These are phyloP conservation scores for Artibeus jamaicensis DNA, from an alignment of 2,797 vertebrate species.

Conservation along the genomic window DNA sequence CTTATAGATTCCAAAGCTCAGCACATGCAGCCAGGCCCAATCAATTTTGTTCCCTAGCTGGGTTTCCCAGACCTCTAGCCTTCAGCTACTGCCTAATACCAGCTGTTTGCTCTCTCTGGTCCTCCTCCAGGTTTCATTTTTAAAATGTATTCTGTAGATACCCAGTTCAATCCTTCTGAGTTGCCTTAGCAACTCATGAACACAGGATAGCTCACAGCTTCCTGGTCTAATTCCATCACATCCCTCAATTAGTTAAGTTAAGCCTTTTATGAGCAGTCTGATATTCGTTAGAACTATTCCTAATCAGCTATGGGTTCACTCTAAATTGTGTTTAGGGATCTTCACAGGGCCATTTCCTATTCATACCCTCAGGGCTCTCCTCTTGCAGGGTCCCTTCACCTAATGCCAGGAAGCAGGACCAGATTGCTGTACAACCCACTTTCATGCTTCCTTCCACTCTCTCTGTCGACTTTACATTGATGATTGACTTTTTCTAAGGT, in stretches of 20 bases:
- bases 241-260: constrained; percentile 32
- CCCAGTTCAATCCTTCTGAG: constrained; percentile 38
- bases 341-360: neutral
- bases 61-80: neutral
- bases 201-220: constrained; percentile 36
- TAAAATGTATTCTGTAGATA: constrained; percentile 37
- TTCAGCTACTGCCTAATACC: constrained; percentile 38
- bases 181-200: constrained; percentile 69
- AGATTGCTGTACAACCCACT: neutral
- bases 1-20: neutral
- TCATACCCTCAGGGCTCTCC: neutral
- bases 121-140: constrained; percentile 56
- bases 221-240: constrained; percentile 45
- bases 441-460: neutral
- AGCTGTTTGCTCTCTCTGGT: constrained; percentile 42
- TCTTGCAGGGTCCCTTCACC: neutral
- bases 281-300: constrained; percentile 21
- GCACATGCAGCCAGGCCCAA: neutral
- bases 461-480: neutral
- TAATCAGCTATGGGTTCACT: neutral
- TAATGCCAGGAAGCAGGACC: neutral
- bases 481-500: neutral
- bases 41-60: neutral
- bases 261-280: neutral
- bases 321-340: neutral